Percentiles rank a stretch among this genome's conserved stretches.
phyloP scores from a whole-genome alignment of 2,888 invertebrate genomes.

The Amphipoea lucens region DNA sequence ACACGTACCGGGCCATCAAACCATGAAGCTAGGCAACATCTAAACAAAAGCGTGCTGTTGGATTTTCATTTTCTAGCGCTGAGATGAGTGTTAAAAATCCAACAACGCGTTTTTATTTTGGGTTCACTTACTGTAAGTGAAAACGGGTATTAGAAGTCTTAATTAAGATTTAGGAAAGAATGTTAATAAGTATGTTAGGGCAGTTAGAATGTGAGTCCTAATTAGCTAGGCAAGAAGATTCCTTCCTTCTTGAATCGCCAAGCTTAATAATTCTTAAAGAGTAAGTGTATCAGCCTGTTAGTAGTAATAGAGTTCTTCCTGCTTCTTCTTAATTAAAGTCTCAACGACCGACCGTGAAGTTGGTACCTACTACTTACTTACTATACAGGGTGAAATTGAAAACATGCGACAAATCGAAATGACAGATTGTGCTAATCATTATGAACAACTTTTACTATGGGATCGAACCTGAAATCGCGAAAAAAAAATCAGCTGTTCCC shows the following conservation, averaged over 20 bases:
- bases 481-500: no score
- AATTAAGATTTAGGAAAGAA: not conserved
- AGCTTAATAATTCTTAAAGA: not conserved
- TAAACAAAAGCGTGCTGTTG: no score
- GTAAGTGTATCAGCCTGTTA: not conserved
- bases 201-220: not conserved
- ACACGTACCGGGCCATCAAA: no score
- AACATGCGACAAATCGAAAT: no score
- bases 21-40: no score
- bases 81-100: not conserved
- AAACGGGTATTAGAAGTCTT: not conserved
- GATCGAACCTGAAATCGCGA: no score
- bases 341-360: no score
- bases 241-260: not conserved
- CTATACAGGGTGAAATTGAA: no score
- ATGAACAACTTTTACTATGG: no score
- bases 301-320: conserved; percentile 29
- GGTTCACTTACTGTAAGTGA: not conserved
- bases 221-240: not conserved
- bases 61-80: not conserved
- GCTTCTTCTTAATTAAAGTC: not conserved
- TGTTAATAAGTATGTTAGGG: no score
- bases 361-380: not conserved
- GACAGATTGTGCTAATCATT: no score
- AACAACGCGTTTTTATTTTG: not conserved